Evolutionary conservation across 2,888 invertebrate species (phyloP).

Genomic region (Eutolmus rufibarbis): DNA sequence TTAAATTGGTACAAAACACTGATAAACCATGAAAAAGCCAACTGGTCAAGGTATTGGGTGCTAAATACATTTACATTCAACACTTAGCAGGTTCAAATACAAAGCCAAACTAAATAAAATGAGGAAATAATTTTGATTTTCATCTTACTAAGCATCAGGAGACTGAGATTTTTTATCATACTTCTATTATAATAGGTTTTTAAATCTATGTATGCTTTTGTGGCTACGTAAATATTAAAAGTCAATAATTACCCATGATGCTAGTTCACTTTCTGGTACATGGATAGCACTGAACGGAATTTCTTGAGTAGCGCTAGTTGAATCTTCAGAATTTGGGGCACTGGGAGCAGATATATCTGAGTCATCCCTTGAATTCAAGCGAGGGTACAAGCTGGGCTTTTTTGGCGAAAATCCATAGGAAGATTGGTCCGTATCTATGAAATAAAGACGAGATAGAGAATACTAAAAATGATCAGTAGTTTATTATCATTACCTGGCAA

Average conservation of each 20-base stretch:
- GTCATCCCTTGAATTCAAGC: slow-evolving; percentile 51
- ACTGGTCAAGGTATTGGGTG: neutral
- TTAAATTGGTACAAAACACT: too few species aligned
- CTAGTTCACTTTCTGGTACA: slow-evolving; percentile 59
- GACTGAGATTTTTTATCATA: neutral
- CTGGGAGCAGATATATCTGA: slow-evolving; percentile 53
- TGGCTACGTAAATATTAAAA: neutral
- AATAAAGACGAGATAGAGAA: neutral
- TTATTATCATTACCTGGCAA: slow-evolving; percentile 47
- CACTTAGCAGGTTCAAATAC: neutral
- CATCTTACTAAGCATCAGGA: neutral
- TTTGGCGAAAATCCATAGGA: slow-evolving; percentile 22
- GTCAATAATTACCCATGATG: slow-evolving; percentile 56
- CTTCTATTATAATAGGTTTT: neutral
- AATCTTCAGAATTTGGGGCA: slow-evolving; percentile 51
- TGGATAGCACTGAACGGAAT: slow-evolving; percentile 58
- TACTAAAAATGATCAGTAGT: neutral
- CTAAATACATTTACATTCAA: neutral
- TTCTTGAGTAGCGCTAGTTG: slow-evolving; percentile 55
- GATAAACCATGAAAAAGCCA: too few species aligned
- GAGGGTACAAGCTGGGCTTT: slow-evolving; percentile 48
- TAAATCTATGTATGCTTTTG: neutral
- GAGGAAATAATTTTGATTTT: neutral
- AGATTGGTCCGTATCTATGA: neutral
- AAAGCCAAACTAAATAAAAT: neutral